These are phyloP conservation scores for Carposina sasakii DNA, from an alignment of 1,140 invertebrate genomes.

Conservation along the genomic window DNA sequence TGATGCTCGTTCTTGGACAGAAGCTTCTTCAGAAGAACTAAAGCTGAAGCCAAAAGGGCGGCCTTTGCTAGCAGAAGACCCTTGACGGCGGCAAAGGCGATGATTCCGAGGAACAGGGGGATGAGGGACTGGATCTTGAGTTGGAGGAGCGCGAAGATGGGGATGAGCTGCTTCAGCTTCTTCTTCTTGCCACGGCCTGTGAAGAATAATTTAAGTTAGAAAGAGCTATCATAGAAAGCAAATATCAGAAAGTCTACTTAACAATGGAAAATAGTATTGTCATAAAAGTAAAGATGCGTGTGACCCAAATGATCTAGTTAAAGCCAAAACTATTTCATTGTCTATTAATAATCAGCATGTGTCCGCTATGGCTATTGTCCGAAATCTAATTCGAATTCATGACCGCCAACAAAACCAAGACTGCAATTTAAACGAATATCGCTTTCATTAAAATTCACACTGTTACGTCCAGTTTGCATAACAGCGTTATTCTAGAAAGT, in stretches of 20 bases:
- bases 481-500: slow-evolving; percentile 65
- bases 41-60: slow-evolving; percentile 81
- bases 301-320: neutral
- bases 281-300: slow-evolving; percentile 2
- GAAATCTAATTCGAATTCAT: slow-evolving; percentile 46
- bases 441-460: slow-evolving; percentile 56
- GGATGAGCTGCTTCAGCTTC: slow-evolving; percentile 81
- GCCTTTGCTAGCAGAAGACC: slow-evolving; percentile 86
- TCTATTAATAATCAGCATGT: neutral
- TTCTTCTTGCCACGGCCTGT: slow-evolving; percentile 82
- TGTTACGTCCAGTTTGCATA: slow-evolving; percentile 65
- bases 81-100: slow-evolving; percentile 86
- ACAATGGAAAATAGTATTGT: too few relatives aligned
- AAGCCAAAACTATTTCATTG: neutral
- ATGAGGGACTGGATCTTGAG: slow-evolving; percentile 85
- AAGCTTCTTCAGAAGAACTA: slow-evolving; percentile 85
- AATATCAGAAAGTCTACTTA: too few relatives aligned
- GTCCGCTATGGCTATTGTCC: neutral
- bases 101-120: slow-evolving; percentile 83
- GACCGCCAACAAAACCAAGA: slow-evolving; percentile 14
- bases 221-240: slow-evolving; percentile 5
- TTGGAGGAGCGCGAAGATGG: slow-evolving; percentile 82
- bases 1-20: slow-evolving; percentile 79
- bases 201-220: slow-evolving; percentile 18
- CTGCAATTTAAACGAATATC: slow-evolving; percentile 39